These are phyloP conservation scores for Gracilinanus agilis DNA, from an alignment of 2,113 vertebrate species.

Conservation along the genomic window DNA sequence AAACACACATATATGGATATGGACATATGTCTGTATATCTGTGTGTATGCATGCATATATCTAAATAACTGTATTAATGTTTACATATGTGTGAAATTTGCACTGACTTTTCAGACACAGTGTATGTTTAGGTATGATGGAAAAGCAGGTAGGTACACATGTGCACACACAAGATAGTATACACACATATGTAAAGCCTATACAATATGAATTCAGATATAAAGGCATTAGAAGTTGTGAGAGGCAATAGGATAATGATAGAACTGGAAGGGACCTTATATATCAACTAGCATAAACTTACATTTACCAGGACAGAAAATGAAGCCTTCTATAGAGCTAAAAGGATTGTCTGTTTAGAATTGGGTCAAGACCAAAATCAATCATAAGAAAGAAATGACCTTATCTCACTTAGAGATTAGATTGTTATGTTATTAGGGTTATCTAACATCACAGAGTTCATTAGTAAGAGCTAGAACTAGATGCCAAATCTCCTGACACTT, in stretches of 20 bases:
- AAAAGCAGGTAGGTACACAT: not conserved
- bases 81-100: too few relatives aligned
- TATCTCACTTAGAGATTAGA: too few relatives aligned
- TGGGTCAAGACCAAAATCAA: too few relatives aligned
- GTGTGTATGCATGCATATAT: too few relatives aligned
- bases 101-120: not conserved
- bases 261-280: not conserved
- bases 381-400: too few relatives aligned
- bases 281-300: not conserved
- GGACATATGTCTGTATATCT: too few relatives aligned
- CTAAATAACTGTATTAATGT: too few relatives aligned
- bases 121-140: not conserved
- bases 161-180: not conserved
- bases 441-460: not conserved
- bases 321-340: not conserved
- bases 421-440: too few relatives aligned
- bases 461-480: not conserved
- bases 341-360: not conserved
- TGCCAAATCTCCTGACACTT: not conserved
- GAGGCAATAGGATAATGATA: not conserved
- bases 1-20: too few relatives aligned
- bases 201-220: not conserved
- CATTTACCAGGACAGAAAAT: not conserved
- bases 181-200: not conserved
- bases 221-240: not conserved